Conservation (phyloP, 2,888 invertebrate species). For the Drosophila eohydei region DNA sequence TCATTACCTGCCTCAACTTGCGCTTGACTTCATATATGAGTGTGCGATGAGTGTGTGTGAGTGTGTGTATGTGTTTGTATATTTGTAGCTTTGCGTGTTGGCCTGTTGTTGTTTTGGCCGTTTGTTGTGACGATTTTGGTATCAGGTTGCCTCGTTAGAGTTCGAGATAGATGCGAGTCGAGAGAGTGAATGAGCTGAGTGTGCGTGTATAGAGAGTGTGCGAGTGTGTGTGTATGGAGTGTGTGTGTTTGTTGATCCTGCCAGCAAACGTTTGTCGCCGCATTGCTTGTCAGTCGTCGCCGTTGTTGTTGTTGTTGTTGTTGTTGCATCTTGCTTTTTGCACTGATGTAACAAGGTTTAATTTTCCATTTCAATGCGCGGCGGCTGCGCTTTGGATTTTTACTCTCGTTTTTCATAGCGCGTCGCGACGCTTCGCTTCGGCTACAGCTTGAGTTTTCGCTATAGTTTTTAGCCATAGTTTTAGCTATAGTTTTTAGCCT, state of each 20-base stretch:
- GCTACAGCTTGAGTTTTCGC: conserved; percentile 36
- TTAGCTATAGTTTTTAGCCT: conserved; percentile 23
- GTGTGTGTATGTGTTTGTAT: conserved; percentile 16
- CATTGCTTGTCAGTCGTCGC: conserved; percentile 56
- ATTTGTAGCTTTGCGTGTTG: conserved; percentile 44
- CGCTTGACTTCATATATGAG: conserved; percentile 49
- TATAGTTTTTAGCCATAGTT: conserved; percentile 38
- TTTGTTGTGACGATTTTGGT: conserved; percentile 75
- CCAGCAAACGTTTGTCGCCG: conserved; percentile 61
- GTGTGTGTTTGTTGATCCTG: conserved; percentile 58
- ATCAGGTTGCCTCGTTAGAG: conserved; percentile 76
- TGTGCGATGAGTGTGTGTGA: conserved; percentile 12
- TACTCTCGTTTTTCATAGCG: conserved; percentile 81
- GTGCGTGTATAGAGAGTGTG: conserved; percentile 27
- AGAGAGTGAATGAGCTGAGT: conserved; percentile 44
- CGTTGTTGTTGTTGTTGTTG: conserved; percentile 45
- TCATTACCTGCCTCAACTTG: conserved; percentile 65
- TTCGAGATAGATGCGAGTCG: conserved; percentile 31
- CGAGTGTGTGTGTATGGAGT: background rate
- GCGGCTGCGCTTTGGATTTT: conserved; percentile 76
- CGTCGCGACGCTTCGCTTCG: conserved; percentile 32
- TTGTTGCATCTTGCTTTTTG: conserved; percentile 55
- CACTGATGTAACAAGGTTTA: conserved; percentile 84
- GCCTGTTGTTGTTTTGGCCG: conserved; percentile 40
- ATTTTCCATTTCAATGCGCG: conserved; percentile 84